phyloP scores from a whole-genome alignment of 1,140 invertebrate genomes.

The Batillaria attramentaria region DNA sequence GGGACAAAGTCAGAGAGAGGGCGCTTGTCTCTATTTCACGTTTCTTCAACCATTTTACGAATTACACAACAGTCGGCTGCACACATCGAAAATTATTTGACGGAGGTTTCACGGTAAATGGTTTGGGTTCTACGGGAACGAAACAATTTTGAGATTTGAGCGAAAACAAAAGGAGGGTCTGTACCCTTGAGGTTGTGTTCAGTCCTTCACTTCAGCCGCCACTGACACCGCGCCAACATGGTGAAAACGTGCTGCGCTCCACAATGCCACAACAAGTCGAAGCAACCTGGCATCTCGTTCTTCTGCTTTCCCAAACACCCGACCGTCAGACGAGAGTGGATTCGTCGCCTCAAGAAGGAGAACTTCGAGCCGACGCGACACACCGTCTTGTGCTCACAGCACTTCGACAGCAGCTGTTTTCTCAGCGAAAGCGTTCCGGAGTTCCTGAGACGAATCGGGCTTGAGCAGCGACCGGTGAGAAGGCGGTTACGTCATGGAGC shows the following conservation, averaged over 20 bases:
- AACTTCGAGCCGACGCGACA: constrained; percentile 18
- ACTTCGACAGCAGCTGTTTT: constrained; percentile 19
- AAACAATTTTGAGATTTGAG: neutral
- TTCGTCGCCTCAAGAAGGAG: constrained; percentile 4
- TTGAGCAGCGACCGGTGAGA: neutral
- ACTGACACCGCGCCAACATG: neutral
- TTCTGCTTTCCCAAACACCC: constrained; percentile 26
- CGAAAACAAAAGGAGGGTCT: neutral
- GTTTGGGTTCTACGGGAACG: neutral
- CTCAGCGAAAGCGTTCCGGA: neutral
- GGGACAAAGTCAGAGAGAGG: neutral
- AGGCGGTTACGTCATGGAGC: constrained; percentile 11
- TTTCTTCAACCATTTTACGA: no score
- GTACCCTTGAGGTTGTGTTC: neutral
- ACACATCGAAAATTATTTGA: no score
- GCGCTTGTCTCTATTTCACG: neutral
- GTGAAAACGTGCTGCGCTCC: constrained; percentile 27
- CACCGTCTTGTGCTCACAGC: constrained; percentile 23
- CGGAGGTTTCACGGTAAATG: neutral
- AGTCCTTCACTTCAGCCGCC: neutral
- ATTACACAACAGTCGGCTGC: no score
- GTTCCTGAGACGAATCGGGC: neutral
- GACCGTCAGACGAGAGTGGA: neutral
- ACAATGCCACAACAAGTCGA: constrained; percentile 15
- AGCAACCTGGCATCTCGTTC: constrained; percentile 22